Evolutionary conservation across 1,140 invertebrate genomes (phyloP).

Genomic region (Tetraneura akinire): DNA sequence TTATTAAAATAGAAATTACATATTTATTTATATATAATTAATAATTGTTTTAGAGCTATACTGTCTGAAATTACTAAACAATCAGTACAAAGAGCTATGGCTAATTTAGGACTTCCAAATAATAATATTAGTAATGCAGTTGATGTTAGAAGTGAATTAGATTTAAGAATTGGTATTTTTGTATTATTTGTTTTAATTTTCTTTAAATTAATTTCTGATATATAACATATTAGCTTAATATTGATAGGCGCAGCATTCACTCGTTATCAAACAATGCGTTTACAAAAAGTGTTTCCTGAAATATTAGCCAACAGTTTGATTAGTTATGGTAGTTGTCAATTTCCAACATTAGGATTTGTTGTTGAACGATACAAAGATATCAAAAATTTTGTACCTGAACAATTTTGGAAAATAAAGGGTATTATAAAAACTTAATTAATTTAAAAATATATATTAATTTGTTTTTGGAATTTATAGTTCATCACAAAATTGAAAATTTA

Average conservation of each 20-base stretch:
- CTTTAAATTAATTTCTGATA: constrained; percentile 28
- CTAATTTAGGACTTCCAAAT: constrained; percentile 79
- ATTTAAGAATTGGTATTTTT: constrained; percentile 86
- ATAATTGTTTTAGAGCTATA: constrained; percentile 70
- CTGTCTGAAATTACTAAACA: constrained; percentile 95
- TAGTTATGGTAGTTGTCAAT: constrained; percentile 97
- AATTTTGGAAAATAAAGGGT: constrained; percentile 89
- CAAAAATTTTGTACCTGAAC: constrained; percentile 83
- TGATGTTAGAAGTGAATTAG: constrained; percentile 90
- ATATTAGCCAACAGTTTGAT: constrained; percentile 78
- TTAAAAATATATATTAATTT: constrained; percentile 12
- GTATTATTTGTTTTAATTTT: background rate
- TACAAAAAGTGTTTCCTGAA: constrained; percentile 82
- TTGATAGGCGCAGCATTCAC: constrained; percentile 91
- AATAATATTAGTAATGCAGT: constrained; percentile 89
- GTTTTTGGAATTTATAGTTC: constrained; percentile 63
- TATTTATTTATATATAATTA: constrained; percentile 53
- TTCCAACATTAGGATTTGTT: constrained; percentile 96
- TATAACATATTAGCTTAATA: constrained; percentile 27
- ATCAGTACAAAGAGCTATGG: constrained; percentile 79
- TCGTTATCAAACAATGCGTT: constrained; percentile 92
- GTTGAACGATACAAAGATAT: constrained; percentile 91
- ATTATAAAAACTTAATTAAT: background rate
- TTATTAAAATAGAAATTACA: background rate
- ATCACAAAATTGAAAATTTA: constrained; percentile 70